These are phyloP conservation scores for Montipora foliosa DNA, from an alignment of 64 coral and sea anemone genomes.

Conservation along the genomic window DNA sequence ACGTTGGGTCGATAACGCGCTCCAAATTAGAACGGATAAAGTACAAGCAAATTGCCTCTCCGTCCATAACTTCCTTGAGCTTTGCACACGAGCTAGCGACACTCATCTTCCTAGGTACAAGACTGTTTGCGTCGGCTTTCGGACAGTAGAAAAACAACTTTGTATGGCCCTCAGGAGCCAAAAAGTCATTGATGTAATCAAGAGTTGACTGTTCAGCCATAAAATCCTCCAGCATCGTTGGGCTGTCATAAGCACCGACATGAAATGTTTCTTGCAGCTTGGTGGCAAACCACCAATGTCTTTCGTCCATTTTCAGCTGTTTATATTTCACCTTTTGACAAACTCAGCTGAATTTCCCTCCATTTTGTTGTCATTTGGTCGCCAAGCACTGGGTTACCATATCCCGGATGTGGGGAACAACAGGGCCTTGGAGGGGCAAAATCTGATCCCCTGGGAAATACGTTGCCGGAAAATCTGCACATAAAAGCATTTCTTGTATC, in stretches of 20 bases:
- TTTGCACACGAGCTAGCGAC: conserved; percentile 94
- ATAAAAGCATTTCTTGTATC: no score
- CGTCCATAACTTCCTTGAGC: conserved; percentile 97
- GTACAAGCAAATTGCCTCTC: conserved; percentile 96
- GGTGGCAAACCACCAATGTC: conserved; percentile 99
- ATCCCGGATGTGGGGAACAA: conserved; percentile 73
- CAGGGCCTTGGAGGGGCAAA: not conserved
- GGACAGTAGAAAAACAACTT: conserved; percentile 97
- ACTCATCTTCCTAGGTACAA: conserved; percentile 85
- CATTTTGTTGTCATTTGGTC: conserved; percentile 99
- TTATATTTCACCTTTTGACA: not conserved
- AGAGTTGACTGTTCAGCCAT: conserved; percentile 96
- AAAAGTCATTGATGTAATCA: conserved; percentile 98
- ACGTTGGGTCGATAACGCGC: conserved; percentile 96
- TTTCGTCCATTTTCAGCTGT: conserved; percentile 88
- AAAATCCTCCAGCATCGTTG: conserved; percentile 99
- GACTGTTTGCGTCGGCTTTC: conserved; percentile 90
- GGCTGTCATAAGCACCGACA: conserved; percentile 92
- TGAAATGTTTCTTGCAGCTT: conserved; percentile 99
- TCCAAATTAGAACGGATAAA: conserved; percentile 95
- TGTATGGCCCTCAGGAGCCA: conserved; percentile 95
- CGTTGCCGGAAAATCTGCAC: no score
- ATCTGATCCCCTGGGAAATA: not conserved
- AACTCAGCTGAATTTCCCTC: conserved; percentile 68
- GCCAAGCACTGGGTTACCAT: conserved; percentile 77